Evolutionary conservation across 2,797 vertebrate genomes (phyloP).

Genomic region (Loriculus beryllinus): DNA sequence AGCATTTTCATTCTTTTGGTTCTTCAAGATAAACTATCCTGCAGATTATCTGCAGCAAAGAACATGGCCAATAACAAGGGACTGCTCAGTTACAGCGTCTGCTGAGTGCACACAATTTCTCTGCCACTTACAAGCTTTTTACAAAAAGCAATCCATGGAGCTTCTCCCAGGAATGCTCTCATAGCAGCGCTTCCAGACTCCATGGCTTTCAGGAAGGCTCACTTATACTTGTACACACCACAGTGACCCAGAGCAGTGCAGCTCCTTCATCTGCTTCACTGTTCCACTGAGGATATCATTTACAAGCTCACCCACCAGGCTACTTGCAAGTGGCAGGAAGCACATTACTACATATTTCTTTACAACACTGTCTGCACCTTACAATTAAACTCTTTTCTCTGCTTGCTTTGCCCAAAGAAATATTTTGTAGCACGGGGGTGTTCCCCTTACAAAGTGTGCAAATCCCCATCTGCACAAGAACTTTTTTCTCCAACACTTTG

Average conservation of each 20-base stretch:
- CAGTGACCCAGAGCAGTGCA: background rate
- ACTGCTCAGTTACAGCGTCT: background rate
- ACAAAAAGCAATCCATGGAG: background rate
- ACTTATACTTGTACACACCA: background rate
- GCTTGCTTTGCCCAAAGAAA: background rate
- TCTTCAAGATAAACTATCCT: background rate
- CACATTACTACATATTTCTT: background rate
- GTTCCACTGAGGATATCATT: fast-evolving
- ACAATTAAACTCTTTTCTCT: background rate
- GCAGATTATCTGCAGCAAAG: background rate
- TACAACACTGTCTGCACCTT: background rate
- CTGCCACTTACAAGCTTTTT: background rate
- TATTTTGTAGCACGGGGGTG: background rate
- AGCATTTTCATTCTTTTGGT: background rate
- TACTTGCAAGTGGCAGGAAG: background rate
- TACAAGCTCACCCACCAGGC: background rate
- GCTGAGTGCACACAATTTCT: background rate
- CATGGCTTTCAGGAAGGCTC: background rate
- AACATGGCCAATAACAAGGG: background rate
- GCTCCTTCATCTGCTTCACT: background rate
- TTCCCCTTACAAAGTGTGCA: background rate
- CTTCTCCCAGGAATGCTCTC: background rate
- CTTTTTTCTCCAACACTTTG: background rate
- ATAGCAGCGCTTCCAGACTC: background rate
- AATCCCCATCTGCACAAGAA: background rate